Evolutionary conservation across 1,140 invertebrate species (phyloP), one percentile per base, ranked within the genome.

Genomic region (Euwallacea fornicatus): DNA sequence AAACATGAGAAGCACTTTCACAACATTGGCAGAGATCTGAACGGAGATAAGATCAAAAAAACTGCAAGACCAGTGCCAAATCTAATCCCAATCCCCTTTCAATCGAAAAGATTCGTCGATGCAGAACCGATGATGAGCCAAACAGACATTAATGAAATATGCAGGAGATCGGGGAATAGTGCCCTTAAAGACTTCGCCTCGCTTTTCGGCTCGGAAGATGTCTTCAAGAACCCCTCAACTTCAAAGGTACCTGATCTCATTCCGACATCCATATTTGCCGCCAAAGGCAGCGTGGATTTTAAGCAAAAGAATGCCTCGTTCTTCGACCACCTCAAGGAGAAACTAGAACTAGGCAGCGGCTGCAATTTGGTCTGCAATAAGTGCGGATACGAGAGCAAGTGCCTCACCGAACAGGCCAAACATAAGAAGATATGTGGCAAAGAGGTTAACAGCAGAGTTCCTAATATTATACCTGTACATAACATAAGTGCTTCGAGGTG

Each of bases 351-450:
- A 72, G 76, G 84, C 79, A 78, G 83, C 69, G 76, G 84, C 77
- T 86, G 74, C 9, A 86, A 85, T 47, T 81, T 91, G n/a, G 85
- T 85, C 8, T 94, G 92, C 77, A 86, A 87, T 75, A 85, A 86
- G 65, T 94, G 92, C 77, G 88, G 90, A 2, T 90, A 93, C 78
- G 86, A 91, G 80, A 92, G 92, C 67, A 94, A 94, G 80, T 93
- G 90, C 82, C 83, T 93, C n/a, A 92, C 91, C 9, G 93, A 95
- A 81, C 86, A 90, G 71, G 87, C 89, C 10, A 86, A 89, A 55
- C 91, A 93, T 77, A 87, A 90, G 79, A 89, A 91, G 77, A 85
- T 86, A 63, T 92, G 92, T 69, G 84, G 86, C 2, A 86, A 81
- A 82, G 85, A 81, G n/a, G 73, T 43, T 11, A 72, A 60, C 13